These are phyloP conservation scores for Sebastes ruberrimus DNA, from an alignment of 2,797 vertebrate species.

Conservation along the genomic window DNA sequence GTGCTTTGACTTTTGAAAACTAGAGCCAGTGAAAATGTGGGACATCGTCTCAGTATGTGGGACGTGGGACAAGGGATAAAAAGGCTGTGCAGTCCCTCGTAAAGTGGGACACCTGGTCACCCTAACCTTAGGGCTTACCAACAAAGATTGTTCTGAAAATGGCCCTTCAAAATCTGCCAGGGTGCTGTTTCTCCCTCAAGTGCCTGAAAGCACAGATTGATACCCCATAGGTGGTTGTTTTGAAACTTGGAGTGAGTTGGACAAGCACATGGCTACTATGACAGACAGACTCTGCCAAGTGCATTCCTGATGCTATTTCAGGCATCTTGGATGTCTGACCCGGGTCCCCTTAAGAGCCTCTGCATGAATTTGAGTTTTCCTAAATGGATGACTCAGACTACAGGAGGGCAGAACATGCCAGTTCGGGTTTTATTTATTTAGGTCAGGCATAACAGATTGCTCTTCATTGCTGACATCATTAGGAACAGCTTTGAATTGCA, in stretches of 20 bases:
- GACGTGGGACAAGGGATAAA: too few relatives aligned
- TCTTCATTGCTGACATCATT: slow-evolving; percentile 35
- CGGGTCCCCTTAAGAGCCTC: slow-evolving; percentile 32
- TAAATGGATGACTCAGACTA: slow-evolving; percentile 57
- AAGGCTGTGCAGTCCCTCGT: too few relatives aligned
- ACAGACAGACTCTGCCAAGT: slow-evolving; percentile 61
- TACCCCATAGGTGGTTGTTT: slow-evolving; percentile 64
- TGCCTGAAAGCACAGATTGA: not conserved
- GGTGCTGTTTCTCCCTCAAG: not conserved
- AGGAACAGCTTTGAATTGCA: slow-evolving; percentile 30
- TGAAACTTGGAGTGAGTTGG: slow-evolving; percentile 61
- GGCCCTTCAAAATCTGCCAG: slow-evolving; percentile 10
- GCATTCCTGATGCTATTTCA: slow-evolving; percentile 77
- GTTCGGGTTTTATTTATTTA: slow-evolving; percentile 56
- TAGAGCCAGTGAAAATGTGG: too few relatives aligned
- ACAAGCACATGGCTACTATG: slow-evolving; percentile 79
- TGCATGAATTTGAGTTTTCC: slow-evolving; percentile 52
- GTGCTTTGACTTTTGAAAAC: too few relatives aligned
- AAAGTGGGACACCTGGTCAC: not conserved
- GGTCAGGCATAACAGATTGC: slow-evolving; percentile 47
- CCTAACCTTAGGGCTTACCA: not conserved
- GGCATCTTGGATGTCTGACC: slow-evolving; percentile 64
- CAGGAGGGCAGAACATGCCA: slow-evolving; percentile 1
- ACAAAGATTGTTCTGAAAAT: slow-evolving; percentile 13
- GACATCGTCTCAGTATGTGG: too few relatives aligned